Evolutionary conservation across 2,797 vertebrate species (phyloP).

Genomic region (Darevskia mixta): DNA sequence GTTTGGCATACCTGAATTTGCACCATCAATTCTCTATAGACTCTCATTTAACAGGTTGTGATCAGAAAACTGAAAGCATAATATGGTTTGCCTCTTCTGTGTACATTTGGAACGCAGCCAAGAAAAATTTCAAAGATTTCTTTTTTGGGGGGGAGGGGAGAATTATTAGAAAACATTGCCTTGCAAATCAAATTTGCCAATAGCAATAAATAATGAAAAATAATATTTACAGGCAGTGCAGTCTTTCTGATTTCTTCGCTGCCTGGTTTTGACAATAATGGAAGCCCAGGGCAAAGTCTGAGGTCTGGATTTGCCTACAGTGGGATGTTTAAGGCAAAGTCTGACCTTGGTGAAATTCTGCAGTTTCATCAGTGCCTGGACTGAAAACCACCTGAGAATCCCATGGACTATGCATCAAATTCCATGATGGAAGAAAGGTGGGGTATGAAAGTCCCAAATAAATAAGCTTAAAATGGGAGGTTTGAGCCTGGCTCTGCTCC

Average conservation of each 20-base stretch:
- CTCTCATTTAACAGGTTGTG: slow-evolving; percentile 4
- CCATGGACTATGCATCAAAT: not conserved
- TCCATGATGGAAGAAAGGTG: too few species aligned
- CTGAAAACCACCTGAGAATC: not conserved
- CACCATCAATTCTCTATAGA: slow-evolving; percentile 18
- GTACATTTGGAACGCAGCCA: not conserved
- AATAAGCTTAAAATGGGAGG: not conserved
- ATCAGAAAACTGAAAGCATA: not conserved
- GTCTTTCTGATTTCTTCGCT: not conserved
- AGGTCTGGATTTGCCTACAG: not conserved
- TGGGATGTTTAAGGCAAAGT: too few species aligned
- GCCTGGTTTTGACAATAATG: not conserved
- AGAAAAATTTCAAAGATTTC: not conserved
- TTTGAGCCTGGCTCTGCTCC: not conserved
- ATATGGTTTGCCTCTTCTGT: not conserved
- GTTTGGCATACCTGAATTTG: slow-evolving; percentile 7
- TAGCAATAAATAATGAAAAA: not conserved
- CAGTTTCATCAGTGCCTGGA: not conserved
- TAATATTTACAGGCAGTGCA: not conserved
- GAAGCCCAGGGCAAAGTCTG: not conserved
- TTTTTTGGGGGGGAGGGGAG: rapidly evolving
- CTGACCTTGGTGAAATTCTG: not conserved
- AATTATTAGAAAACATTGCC: not conserved
- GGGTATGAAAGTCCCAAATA: not conserved
- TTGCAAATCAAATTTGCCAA: not conserved